Evolutionary conservation across 1,140 invertebrate genomes (phyloP).

Genomic region (Bradysia coprophila): DNA sequence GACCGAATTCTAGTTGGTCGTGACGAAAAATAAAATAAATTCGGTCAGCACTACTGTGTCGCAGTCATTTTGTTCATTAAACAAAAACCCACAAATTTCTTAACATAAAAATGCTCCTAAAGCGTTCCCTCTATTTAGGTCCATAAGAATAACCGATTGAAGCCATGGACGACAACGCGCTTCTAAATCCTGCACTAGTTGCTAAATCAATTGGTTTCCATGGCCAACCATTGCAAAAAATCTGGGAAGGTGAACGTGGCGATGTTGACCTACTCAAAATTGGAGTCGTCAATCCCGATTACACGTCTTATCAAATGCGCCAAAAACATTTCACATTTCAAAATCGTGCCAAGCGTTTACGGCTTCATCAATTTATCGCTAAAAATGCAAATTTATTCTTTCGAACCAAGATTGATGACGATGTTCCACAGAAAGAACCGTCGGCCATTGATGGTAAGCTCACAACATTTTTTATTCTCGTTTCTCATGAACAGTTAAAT

Average conservation of each 20-base stretch:
- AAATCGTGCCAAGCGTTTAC: slow-evolving; percentile 61
- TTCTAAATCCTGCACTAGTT: slow-evolving; percentile 21
- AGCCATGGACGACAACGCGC: no score
- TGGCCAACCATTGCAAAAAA: slow-evolving; percentile 65
- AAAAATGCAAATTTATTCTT: slow-evolving; percentile 54
- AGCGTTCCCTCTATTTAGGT: no score
- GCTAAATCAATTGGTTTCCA: slow-evolving; percentile 59
- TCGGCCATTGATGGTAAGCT: slow-evolving; percentile 9
- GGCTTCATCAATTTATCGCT: slow-evolving; percentile 64
- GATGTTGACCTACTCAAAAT: slow-evolving; percentile 47
- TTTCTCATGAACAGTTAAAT: background rate
- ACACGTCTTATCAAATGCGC: slow-evolving; percentile 52
- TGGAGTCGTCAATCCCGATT: slow-evolving; percentile 46
- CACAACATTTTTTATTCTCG: background rate
- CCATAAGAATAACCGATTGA: no score
- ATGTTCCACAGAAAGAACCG: no score
- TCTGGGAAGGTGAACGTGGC: slow-evolving; percentile 64
- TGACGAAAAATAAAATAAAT: no score
- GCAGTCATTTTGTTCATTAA: no score
- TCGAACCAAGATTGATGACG: slow-evolving; percentile 34
- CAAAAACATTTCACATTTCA: slow-evolving; percentile 59
- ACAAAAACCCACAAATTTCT: no score
- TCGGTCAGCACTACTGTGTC: no score
- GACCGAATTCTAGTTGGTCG: no score
- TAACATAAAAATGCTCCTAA: no score